A percentile compares a stretch with the other conserved stretches of the same genome.
Evolutionary conservation across 2,113 vertebrate genomes (phyloP).

Genomic region (Theristicus caerulescens): DNA sequence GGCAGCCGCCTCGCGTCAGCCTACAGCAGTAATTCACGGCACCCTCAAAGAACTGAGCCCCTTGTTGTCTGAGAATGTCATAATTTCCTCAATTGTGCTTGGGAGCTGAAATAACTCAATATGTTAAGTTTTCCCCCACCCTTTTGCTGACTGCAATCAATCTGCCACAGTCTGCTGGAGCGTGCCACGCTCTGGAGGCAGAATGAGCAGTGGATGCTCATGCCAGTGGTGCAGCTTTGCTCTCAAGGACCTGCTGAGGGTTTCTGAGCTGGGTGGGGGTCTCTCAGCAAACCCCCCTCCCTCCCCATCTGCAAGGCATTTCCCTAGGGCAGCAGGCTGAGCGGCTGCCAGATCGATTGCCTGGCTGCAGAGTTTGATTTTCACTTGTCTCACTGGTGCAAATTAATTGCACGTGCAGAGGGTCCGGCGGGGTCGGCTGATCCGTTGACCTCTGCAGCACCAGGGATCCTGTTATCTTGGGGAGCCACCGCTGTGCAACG

Average conservation of each 20-base stretch:
- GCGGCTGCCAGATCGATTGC: background rate
- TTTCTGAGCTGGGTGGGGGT: background rate
- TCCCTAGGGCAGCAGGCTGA: background rate
- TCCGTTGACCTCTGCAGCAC: background rate
- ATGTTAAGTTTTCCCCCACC: fast-evolving
- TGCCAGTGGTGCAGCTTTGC: background rate
- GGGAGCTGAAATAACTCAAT: background rate
- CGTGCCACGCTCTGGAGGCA: fast-evolving
- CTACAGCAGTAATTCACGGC: background rate
- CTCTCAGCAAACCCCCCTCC: background rate
- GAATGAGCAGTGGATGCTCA: background rate
- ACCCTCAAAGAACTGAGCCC: background rate
- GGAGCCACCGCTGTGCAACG: fast-evolving
- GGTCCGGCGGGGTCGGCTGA: too few relatives aligned
- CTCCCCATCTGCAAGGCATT: background rate
- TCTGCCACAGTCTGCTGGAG: background rate
- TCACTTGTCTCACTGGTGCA: background rate
- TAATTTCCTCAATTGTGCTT: background rate
- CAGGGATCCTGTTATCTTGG: background rate
- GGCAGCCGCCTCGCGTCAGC: background rate
- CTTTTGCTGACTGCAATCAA: background rate
- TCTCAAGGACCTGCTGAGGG: background rate
- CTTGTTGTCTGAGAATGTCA: background rate
- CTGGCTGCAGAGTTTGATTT: background rate
- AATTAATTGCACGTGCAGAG: background rate